phyloP scores from a whole-genome alignment of 1,140 invertebrate genomes.

The Musca vetustissima region DNA sequence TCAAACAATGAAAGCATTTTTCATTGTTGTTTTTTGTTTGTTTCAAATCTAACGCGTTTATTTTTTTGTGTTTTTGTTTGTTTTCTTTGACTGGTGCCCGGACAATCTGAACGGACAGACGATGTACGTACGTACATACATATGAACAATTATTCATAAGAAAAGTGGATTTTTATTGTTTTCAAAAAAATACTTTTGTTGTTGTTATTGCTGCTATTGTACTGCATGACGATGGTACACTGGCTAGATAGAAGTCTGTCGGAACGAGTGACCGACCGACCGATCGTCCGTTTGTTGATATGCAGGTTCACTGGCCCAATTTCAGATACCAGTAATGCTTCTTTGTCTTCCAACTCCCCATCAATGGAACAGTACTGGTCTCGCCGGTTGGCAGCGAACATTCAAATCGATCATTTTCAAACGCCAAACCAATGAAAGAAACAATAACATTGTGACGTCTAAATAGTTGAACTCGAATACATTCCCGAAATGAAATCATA shows the following conservation, averaged over 20 bases:
- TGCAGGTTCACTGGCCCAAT: conserved; percentile 22
- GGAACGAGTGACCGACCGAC: no score
- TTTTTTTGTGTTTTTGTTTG: no score
- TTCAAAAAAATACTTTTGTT: not conserved
- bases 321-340: not conserved
- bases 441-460: conserved; percentile 12
- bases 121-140: not conserved
- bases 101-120: no score
- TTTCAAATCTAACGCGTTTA: no score
- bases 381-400: not conserved
- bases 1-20: no score
- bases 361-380: no score
- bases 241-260: no score
- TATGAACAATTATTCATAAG: conserved; percentile 11
- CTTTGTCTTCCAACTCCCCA: not conserved
- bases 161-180: conserved; percentile 7
- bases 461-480: conserved; percentile 3
- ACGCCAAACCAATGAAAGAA: not conserved
- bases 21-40: no score
- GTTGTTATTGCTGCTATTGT: not conserved
- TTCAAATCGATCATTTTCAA: conserved; percentile 20
- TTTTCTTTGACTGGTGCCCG: no score
- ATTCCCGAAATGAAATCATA: not conserved
- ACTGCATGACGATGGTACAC: no score
- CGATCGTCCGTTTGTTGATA: not conserved